Conservation (phyloP, 2,113 vertebrate genomes). For the Eretmodus cyanostictus region DNA sequence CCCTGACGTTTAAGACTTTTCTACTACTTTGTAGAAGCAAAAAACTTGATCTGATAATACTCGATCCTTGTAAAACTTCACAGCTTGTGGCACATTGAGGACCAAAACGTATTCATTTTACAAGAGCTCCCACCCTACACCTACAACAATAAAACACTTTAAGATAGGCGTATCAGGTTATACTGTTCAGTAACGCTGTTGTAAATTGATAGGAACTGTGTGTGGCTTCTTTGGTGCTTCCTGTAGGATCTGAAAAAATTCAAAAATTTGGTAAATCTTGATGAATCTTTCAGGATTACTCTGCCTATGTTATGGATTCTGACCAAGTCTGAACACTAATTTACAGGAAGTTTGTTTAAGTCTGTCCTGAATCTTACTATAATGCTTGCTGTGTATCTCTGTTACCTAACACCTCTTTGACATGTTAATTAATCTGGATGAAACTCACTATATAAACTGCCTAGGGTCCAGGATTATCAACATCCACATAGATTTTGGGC, state of each 20-base stretch:
- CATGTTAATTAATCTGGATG: neutral
- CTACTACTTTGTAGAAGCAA: neutral
- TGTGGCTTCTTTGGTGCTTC: neutral
- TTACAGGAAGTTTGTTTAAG: neutral
- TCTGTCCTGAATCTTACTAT: neutral
- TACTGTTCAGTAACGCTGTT: neutral
- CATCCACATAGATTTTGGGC: neutral
- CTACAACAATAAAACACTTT: neutral
- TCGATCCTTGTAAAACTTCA: neutral
- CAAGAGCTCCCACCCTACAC: neutral
- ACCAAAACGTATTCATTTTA: neutral
- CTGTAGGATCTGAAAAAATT: neutral
- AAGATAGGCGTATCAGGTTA: neutral
- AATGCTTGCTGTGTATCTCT: neutral
- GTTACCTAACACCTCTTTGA: neutral
- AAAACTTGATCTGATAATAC: neutral
- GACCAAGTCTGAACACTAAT: neutral
- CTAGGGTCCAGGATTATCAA: neutral
- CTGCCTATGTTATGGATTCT: neutral
- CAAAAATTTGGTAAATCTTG: neutral
- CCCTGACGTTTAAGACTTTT: neutral
- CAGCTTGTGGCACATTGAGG: neutral
- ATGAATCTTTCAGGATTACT: neutral
- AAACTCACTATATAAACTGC: neutral
- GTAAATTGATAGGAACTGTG: neutral